Evolutionary conservation across 2,113 vertebrate genomes (phyloP).

Genomic region (Telmatochromis brachygnathus): DNA sequence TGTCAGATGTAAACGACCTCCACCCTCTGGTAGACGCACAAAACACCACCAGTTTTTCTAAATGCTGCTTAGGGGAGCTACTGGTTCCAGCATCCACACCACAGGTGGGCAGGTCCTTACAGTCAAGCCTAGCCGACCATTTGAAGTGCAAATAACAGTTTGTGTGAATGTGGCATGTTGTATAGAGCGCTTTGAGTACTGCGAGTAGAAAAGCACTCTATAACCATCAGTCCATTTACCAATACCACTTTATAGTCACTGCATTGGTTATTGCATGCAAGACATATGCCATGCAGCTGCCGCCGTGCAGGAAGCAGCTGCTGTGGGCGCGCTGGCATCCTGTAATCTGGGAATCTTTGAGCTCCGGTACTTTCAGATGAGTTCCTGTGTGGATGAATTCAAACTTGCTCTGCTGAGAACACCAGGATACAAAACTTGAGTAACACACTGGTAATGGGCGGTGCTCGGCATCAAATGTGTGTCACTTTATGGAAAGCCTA

Average conservation of each 20-base stretch:
- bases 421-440: not conserved
- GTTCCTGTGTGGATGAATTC: not conserved
- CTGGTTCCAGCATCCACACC: not conserved
- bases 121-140: not conserved
- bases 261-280: not conserved
- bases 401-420: not conserved
- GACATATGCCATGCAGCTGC: not conserved
- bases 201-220: not conserved
- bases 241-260: not conserved
- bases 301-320: rapidly evolving
- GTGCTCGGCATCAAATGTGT: not conserved
- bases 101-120: not conserved
- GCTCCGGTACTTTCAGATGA: not conserved
- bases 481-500: not conserved
- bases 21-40: not conserved
- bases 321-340: rapidly evolving
- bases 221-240: not conserved
- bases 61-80: not conserved
- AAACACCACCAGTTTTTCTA: not conserved
- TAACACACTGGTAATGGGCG: not conserved
- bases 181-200: rapidly evolving
- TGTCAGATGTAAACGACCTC: not conserved
- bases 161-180: not conserved
- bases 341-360: not conserved
- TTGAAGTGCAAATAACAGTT: not conserved